A percentile compares a stretch with the other conserved stretches of the same genome.
Conservation (phyloP, 1,140 invertebrate genomes). For the Whitmania pigra region DNA sequence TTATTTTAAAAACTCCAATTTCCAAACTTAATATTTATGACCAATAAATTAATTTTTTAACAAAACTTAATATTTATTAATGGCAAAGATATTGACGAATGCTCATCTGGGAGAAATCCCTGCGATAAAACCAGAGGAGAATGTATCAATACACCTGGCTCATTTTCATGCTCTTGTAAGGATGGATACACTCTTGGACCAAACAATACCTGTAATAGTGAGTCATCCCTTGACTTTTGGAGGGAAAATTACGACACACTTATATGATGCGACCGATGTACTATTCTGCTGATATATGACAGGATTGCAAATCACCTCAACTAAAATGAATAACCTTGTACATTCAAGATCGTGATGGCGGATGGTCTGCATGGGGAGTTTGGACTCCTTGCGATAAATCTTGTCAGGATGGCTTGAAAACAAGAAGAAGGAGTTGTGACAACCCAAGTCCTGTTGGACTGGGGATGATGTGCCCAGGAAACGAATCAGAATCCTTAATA, state of each 20-base stretch:
- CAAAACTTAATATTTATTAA: neutral
- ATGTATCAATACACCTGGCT: slow-evolving; percentile 21
- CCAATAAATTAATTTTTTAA: neutral
- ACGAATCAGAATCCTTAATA: neutral
- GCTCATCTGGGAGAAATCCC: slow-evolving; percentile 6
- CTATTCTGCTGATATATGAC: too few species aligned
- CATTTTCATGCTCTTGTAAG: slow-evolving; percentile 11
- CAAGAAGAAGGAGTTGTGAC: slow-evolving; percentile 12
- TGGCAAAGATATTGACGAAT: slow-evolving; percentile 22
- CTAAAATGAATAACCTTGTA: neutral
- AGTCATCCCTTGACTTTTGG: neutral
- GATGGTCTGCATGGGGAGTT: slow-evolving; percentile 12
- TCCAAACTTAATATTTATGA: neutral
- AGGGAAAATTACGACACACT: neutral
- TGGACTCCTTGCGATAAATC: slow-evolving; percentile 17
- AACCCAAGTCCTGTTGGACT: slow-evolving; percentile 17
- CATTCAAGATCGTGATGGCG: slow-evolving; percentile 16
- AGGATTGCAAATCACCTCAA: too few species aligned
- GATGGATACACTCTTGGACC: slow-evolving; percentile 19
- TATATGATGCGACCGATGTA: neutral
- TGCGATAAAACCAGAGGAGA: slow-evolving; percentile 16
- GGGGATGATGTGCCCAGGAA: slow-evolving; percentile 16
- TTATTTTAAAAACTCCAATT: neutral
- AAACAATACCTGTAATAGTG: slow-evolving; percentile 7
- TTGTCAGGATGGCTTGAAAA: slow-evolving; percentile 10